Percentiles rank a stretch among this genome's conserved stretches.
Conservation (phyloP, 2,113 vertebrate genomes). For the Calyptommatus sinebrachiatus region DNA sequence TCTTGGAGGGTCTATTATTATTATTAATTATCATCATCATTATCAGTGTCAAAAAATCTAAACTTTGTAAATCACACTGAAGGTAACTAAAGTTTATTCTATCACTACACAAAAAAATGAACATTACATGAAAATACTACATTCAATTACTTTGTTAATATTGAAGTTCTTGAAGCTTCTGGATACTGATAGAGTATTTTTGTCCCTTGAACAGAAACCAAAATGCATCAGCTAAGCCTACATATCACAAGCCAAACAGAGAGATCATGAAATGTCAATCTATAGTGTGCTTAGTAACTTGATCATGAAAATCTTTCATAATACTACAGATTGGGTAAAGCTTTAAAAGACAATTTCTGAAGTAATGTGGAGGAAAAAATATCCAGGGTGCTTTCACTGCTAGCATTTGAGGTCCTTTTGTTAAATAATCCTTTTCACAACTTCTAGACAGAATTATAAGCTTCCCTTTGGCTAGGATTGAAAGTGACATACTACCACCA, state of each 20-base stretch:
- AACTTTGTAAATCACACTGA: too few species aligned
- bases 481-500: not conserved
- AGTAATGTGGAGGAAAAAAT: not conserved
- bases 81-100: too few species aligned
- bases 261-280: conserved; percentile 18
- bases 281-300: not conserved
- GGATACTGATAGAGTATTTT: not conserved
- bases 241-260: not conserved
- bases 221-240: conserved; percentile 1
- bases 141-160: not conserved
- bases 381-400: not conserved
- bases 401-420: not conserved
- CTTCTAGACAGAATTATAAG: not conserved
- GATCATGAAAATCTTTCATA: conserved; percentile 30
- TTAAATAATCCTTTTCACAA: not conserved
- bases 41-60: too few species aligned
- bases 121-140: too few species aligned
- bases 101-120: too few species aligned
- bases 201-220: not conserved
- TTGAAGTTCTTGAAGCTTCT: not conserved
- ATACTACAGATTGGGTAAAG: not conserved
- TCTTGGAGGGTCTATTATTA: too few species aligned
- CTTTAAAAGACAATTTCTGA: not conserved
- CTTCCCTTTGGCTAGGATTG: not conserved
- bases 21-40: too few species aligned